Percentiles rank a stretch among this genome's conserved stretches.
These are phyloP conservation scores for Siniperca chuatsi DNA, from an alignment of 2,113 vertebrate genomes.

Conservation along the genomic window DNA sequence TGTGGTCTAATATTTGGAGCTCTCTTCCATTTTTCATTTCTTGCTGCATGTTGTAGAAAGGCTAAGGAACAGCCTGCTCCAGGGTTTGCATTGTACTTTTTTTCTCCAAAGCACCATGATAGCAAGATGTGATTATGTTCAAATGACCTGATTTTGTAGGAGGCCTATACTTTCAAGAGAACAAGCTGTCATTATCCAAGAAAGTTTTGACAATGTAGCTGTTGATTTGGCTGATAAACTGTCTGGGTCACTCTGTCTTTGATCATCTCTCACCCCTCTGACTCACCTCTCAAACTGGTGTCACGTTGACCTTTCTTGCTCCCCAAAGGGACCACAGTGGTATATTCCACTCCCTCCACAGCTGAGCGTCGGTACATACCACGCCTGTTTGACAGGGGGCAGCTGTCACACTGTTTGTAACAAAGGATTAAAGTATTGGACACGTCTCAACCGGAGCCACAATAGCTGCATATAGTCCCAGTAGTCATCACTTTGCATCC, in stretches of 20 bases:
- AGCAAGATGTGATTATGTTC: neutral
- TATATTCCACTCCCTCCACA: constrained; percentile 30
- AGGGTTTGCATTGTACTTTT: neutral
- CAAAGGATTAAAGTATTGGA: constrained; percentile 69
- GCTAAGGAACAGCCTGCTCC: neutral
- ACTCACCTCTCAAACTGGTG: constrained; percentile 60
- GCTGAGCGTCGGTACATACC: constrained; percentile 43
- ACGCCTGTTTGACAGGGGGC: constrained; percentile 57
- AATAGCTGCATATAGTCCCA: constrained; percentile 52
- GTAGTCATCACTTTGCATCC: constrained; percentile 39
- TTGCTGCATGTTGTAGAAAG: neutral
- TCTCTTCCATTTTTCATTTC: neutral
- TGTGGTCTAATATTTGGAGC: neutral
- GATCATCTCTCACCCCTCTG: constrained; percentile 37
- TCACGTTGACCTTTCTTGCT: constrained; percentile 72
- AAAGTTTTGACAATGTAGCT: neutral
- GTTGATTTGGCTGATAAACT: neutral
- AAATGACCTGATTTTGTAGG: neutral
- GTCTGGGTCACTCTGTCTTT: constrained; percentile 6
- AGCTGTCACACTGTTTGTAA: constrained; percentile 69
- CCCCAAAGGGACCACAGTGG: constrained; percentile 50
- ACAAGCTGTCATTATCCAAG: neutral
- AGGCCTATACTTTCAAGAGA: neutral
- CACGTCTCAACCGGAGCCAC: constrained; percentile 48
- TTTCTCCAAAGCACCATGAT: neutral